Evolutionary conservation across 2,113 vertebrate genomes (phyloP).

Genomic region (Siphamia tubifer): DNA sequence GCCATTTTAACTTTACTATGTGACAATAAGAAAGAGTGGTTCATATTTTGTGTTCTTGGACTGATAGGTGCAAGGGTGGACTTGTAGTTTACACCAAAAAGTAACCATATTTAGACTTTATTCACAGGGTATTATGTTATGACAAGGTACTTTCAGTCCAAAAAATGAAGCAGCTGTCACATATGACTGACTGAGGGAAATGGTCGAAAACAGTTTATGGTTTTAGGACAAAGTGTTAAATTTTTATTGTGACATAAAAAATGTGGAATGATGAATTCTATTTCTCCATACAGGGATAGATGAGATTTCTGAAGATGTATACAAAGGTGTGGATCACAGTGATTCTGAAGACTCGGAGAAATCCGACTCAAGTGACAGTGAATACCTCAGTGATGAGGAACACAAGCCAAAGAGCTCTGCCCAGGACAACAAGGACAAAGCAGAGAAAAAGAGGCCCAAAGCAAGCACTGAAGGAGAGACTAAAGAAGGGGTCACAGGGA

Average conservation of each 20-base stretch:
- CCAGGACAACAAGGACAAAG: constrained; percentile 85
- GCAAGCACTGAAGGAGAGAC: constrained; percentile 76
- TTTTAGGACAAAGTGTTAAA: no score
- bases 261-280: neutral
- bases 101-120: no score
- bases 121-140: no score
- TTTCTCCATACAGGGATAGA: constrained; percentile 86
- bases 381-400: constrained; percentile 91
- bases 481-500: constrained; percentile 79
- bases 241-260: no score
- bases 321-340: constrained; percentile 91
- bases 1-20: no score
- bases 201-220: no score
- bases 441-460: constrained; percentile 77
- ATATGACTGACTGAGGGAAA: no score
- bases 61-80: no score
- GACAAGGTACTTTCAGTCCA: no score
- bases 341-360: constrained; percentile 97
- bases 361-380: constrained; percentile 93
- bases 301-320: constrained; percentile 94
- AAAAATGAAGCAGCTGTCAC: neutral
- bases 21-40: no score
- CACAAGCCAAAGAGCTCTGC: constrained; percentile 88
- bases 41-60: no score
- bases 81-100: no score